These are phyloP conservation scores for Trimorus sp. DNA, from an alignment of 2,888 invertebrate species.

Conservation along the genomic window DNA sequence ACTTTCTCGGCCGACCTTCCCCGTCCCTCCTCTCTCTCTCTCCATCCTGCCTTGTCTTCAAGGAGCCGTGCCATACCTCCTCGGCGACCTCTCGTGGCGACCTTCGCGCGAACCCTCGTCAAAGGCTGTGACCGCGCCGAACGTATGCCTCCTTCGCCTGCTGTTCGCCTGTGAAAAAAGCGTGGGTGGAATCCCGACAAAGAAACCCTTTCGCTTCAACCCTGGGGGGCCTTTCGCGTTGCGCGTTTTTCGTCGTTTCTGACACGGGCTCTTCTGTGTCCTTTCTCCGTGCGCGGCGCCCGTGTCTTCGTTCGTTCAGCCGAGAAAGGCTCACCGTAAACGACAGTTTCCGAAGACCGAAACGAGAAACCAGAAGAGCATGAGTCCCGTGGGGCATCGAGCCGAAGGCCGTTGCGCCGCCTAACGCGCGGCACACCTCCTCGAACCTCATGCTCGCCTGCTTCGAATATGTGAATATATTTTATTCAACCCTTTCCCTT, in stretches of 20 bases:
- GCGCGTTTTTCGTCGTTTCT: conserved; percentile 51
- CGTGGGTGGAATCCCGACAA: conserved; percentile 81
- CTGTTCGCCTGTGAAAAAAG: conserved; percentile 79
- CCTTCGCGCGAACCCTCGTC: conserved; percentile 35
- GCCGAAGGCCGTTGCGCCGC: not conserved
- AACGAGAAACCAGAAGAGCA: conserved; percentile 76
- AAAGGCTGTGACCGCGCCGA: conserved; percentile 57
- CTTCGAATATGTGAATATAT: conserved; percentile 82
- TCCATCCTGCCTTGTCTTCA: too few species aligned
- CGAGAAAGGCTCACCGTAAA: conserved; percentile 69
- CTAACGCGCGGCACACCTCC: conserved; percentile 40
- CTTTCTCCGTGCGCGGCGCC: conserved; percentile 41
- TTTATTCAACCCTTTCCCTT: conserved; percentile 81
- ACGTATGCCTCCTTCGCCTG: conserved; percentile 64
- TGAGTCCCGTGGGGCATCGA: conserved; percentile 65
- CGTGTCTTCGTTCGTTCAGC: conserved; percentile 63
- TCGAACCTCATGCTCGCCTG: conserved; percentile 75
- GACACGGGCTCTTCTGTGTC: conserved; percentile 42
- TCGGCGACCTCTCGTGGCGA: conserved; percentile 1
- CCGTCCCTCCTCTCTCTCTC: too few species aligned
- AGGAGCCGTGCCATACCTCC: too few species aligned
- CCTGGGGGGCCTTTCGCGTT: conserved; percentile 56
- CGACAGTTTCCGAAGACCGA: conserved; percentile 78
- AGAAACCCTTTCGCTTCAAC: conserved; percentile 76
- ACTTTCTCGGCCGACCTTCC: too few species aligned